Percentiles rank a stretch among this genome's conserved stretches.
Evolutionary conservation across 1,140 invertebrate genomes (phyloP).

Genomic region (Drosophila willistoni): DNA sequence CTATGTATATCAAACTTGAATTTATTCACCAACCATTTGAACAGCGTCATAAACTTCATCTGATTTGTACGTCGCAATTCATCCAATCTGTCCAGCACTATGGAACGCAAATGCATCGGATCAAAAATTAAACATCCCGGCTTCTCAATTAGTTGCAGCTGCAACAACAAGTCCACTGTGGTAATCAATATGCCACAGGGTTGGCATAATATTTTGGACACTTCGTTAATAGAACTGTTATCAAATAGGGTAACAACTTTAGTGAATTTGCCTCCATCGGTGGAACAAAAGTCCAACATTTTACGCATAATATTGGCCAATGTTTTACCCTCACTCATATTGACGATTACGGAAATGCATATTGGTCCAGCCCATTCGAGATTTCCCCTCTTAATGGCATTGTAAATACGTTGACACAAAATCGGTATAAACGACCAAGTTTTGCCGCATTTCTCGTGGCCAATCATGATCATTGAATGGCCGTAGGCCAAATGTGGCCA

Average conservation of each 20-base stretch:
- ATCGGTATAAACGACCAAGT: conserved; percentile 67
- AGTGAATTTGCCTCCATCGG: not conserved
- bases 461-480: conserved; percentile 53
- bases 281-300: conserved; percentile 15
- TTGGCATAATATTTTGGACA: not conserved
- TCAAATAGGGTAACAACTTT: conserved; percentile 25
- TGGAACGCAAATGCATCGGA: not conserved
- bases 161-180: conserved; percentile 31
- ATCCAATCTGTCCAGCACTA: conserved; percentile 51
- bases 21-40: not conserved
- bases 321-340: conserved; percentile 23
- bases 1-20: not conserved
- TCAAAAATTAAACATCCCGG: conserved; percentile 10
- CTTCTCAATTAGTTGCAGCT: not conserved
- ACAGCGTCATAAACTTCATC: not conserved
- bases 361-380: conserved; percentile 42
- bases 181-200: conserved; percentile 46
- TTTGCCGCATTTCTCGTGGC: conserved; percentile 53
- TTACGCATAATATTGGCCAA: conserved; percentile 20
- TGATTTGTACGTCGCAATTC: conserved; percentile 20
- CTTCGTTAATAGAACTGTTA: not conserved
- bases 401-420: conserved; percentile 41
- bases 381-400: not conserved
- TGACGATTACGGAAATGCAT: conserved; percentile 48
- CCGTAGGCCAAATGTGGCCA: conserved; percentile 55